Evolutionary conservation across 1,140 invertebrate genomes (phyloP).

Genomic region (Aleiodes sp.): DNA sequence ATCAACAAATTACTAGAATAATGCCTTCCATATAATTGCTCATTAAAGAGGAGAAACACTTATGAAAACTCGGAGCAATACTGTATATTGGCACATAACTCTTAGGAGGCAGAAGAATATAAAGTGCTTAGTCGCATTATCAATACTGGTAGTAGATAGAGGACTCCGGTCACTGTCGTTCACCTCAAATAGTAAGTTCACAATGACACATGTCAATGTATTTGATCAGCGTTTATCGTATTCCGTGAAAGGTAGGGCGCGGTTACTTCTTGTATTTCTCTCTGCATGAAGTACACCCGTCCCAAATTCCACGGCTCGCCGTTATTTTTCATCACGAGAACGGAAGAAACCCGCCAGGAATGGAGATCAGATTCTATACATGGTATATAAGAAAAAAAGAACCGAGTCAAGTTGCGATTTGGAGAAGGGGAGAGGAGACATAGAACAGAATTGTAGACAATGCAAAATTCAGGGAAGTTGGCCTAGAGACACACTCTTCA

Average conservation of each 20-base stretch:
- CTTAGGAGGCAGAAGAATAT: no score
- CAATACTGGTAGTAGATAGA: no score
- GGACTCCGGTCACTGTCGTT: background rate
- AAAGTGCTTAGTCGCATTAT: no score
- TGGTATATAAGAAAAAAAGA: background rate
- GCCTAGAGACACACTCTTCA: background rate
- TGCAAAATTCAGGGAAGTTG: slow-evolving; percentile 34
- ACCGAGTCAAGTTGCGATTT: background rate
- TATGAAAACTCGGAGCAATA: no score
- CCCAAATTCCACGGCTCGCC: slow-evolving; percentile 31
- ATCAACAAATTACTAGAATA: no score
- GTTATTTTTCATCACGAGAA: slow-evolving; percentile 31
- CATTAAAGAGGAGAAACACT: no score
- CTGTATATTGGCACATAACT: no score
- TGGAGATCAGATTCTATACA: background rate
- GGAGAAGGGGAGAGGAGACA: background rate
- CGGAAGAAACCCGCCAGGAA: background rate
- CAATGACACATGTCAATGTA: background rate
- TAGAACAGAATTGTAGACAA: no score
- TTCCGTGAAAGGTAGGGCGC: slow-evolving; percentile 22
- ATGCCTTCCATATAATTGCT: no score
- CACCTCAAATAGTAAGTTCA: background rate
- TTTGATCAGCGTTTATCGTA: slow-evolving; percentile 35
- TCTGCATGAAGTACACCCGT: slow-evolving; percentile 18
- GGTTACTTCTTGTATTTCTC: background rate